A percentile compares a stretch with the other conserved stretches of the same genome.
phyloP scores from a whole-genome alignment of 2,113 vertebrate genomes.

The Rhinichthys klamathensis region DNA sequence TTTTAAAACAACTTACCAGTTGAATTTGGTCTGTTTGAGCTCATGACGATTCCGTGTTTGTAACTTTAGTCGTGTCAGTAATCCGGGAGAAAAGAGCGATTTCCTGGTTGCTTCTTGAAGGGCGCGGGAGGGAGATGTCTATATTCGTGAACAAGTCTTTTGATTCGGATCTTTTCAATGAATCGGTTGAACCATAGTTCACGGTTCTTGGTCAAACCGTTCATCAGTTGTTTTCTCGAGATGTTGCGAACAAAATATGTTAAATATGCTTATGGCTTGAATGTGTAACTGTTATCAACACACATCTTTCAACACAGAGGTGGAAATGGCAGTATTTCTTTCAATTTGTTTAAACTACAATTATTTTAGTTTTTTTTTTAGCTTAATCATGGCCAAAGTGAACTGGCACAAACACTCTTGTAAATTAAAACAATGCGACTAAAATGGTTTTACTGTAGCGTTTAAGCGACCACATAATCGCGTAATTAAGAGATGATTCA shows the following conservation, averaged over 20 bases:
- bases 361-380: not conserved
- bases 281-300: not conserved
- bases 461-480: no score
- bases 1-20: slow-evolving; percentile 54
- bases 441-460: no score
- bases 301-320: not conserved
- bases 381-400: not conserved
- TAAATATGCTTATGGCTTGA: not conserved
- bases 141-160: not conserved
- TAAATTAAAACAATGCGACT: no score
- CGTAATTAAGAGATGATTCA: not conserved
- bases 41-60: slow-evolving; percentile 58
- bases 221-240: no score
- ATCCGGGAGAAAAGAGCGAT: slow-evolving; percentile 47
- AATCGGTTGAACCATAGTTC: not conserved
- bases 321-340: not conserved
- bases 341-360: not conserved
- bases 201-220: no score
- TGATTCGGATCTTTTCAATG: slow-evolving; percentile 2
- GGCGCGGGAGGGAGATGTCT: not conserved
- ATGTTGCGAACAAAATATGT: not conserved
- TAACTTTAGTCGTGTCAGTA: not conserved
- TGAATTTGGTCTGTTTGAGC: slow-evolving; percentile 37
- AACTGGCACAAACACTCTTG: no score
- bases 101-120: slow-evolving; percentile 65